Evolutionary conservation across 2,113 vertebrate genomes (phyloP), one percentile per base, ranked within the genome.

Genomic region (Mustelus asterias): DNA sequence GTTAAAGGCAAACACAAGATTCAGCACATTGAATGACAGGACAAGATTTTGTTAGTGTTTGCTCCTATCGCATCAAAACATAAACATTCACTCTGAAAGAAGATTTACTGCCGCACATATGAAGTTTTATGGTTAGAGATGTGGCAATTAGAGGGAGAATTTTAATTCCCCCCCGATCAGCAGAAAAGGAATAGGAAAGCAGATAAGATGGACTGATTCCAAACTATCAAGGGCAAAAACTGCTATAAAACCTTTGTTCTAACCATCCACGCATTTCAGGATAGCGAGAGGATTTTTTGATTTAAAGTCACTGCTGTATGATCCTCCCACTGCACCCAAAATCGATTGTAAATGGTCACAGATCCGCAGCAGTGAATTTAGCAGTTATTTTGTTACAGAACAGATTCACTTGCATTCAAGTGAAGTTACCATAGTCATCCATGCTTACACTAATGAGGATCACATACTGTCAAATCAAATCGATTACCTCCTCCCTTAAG

Each of bases 401-500:
- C 67, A 33, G 94, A 72, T 14, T 8, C 33, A 48, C 41, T 33
- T 44, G 41, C 26, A 11, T 95, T 95, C 16, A 22, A 72, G 1
- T 67, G 8, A 94, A 44, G 65, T 41, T 26, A 24, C 54, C 26
- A 9, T 90, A 26, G 69, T 67, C 69, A 95, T 8, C 13, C 22
- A 33, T 72, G 29, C 29, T 65, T 93, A 33, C 24, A 48, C 69
- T 16, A 54, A 18, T 72, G 69, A 76, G 16, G 1, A 95, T 72
- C 6, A 20, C 22, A 95, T 48, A 29, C 8, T 94, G 54, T 33
- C 48, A 92, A 4, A 20, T 72, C 37, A 72, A 54, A 72, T 90
- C 60, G 48, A 63, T 95, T 98, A 99, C 99, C 99, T 98, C 99
- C 99, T 96, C 99, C 99, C 98, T 97, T 98, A 96, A 99, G 98